Evolutionary conservation across 2,797 vertebrate species (phyloP).

Genomic region (Dermochelys coriacea): DNA sequence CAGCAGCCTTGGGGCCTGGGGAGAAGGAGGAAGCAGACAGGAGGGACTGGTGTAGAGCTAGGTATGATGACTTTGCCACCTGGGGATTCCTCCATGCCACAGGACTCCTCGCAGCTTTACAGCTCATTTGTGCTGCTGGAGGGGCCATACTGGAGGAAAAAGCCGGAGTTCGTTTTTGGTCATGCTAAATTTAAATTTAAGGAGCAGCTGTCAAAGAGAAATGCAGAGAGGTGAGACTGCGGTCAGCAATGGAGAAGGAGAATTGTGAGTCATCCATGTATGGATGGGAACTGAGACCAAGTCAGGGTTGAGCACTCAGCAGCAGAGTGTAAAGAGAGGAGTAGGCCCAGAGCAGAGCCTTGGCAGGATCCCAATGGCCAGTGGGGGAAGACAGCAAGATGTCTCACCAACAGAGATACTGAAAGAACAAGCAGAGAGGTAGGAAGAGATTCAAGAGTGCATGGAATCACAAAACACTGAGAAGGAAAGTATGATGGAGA

Average conservation of each 20-base stretch:
- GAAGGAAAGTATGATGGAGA: background rate
- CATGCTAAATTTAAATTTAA: background rate
- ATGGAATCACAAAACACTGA: background rate
- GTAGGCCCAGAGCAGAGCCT: background rate
- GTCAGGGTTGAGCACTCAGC: background rate
- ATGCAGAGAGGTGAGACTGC: constrained; percentile 50
- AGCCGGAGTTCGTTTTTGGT: background rate
- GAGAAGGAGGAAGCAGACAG: background rate
- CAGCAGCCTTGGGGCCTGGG: background rate
- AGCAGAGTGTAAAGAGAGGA: background rate
- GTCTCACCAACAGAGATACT: background rate
- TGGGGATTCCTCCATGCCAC: background rate
- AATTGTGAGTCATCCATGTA: constrained; percentile 43
- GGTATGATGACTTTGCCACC: background rate
- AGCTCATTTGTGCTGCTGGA: background rate
- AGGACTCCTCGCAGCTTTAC: background rate
- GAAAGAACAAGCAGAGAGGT: background rate
- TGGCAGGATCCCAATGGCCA: background rate
- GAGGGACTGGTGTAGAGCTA: background rate
- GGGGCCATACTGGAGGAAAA: background rate
- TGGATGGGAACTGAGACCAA: constrained; percentile 16
- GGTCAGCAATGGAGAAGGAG: background rate
- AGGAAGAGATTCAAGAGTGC: background rate
- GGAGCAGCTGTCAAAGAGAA: constrained; percentile 52
- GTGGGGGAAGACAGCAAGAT: background rate